Percentiles rank a stretch among this genome's conserved stretches.
phyloP scores from a whole-genome alignment of 2,888 invertebrate genomes.

The Phyllotreta striolata region DNA sequence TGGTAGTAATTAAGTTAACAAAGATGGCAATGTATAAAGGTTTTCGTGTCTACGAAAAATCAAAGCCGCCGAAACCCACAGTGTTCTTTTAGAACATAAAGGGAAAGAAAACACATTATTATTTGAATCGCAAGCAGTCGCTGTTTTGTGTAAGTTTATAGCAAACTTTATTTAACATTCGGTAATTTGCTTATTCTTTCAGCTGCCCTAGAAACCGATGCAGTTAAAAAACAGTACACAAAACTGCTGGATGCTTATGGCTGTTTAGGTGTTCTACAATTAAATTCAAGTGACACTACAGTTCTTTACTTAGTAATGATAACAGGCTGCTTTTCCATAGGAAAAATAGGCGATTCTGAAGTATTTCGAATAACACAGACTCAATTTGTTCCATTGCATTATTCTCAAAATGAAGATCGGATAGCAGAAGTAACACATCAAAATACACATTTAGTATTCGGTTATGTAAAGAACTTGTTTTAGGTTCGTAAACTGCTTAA shows the following conservation, averaged over 20 bases:
- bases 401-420: constrained; percentile 70
- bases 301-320: constrained; percentile 91
- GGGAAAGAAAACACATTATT: constrained; percentile 86
- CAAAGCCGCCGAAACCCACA: constrained; percentile 88
- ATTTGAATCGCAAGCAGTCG: constrained; percentile 93
- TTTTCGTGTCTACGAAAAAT: constrained; percentile 89
- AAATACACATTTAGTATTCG: constrained; percentile 2
- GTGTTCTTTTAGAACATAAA: constrained; percentile 88
- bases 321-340: constrained; percentile 95
- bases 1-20: constrained; percentile 9
- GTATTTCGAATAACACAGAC: constrained; percentile 95
- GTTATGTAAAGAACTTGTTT: constrained; percentile 27
- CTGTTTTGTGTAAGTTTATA: constrained; percentile 75
- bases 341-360: constrained; percentile 94
- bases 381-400: constrained; percentile 86
- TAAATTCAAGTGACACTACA: constrained; percentile 84
- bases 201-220: constrained; percentile 88
- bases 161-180: not conserved
- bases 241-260: constrained; percentile 96
- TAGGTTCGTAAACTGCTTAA: constrained; percentile 84
- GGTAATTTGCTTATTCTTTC: constrained; percentile 37
- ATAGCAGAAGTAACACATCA: constrained; percentile 64
- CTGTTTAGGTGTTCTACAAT: constrained; percentile 91
- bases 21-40: constrained; percentile 94
- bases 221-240: constrained; percentile 86